A percentile compares a stretch with the other conserved stretches of the same genome.
Evolutionary conservation across 35 echinoderm and acorn worm species (phyloP).

Genomic region (Apostichopus parvimensis): DNA sequence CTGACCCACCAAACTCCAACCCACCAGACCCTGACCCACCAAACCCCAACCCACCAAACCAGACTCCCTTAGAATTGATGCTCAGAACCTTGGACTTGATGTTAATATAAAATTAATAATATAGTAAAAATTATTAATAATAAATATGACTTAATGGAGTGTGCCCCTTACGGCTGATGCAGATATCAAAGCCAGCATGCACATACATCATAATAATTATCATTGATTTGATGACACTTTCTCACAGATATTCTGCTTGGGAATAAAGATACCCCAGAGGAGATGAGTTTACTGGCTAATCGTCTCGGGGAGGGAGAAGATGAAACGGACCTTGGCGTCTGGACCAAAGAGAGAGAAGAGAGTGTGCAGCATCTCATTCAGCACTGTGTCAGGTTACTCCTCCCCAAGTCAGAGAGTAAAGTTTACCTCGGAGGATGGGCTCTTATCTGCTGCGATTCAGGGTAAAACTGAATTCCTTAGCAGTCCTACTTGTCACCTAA

Average conservation of each 20-base stretch:
- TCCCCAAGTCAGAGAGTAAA: conserved; percentile 85
- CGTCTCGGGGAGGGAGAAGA: conserved; percentile 51
- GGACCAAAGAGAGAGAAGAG: conserved; percentile 89
- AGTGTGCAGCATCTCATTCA: conserved; percentile 84
- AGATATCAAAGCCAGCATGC: no score
- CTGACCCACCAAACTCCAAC: no score
- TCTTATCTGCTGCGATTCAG: conserved; percentile 90
- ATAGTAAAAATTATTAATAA: no score
- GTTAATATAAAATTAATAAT: no score
- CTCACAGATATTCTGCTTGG: conserved; percentile 84
- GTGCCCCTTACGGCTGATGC: no score
- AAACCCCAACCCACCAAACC: no score
- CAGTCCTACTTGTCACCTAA: no score
- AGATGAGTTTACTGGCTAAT: conserved; percentile 71
- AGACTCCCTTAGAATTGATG: no score
- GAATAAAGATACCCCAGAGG: conserved; percentile 78
- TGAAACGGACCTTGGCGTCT: conserved; percentile 66
- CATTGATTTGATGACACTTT: not conserved
- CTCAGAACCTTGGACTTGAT: no score
- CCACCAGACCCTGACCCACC: no score
- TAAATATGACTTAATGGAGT: no score
- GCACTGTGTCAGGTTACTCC: conserved; percentile 79
- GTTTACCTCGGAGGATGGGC: conserved; percentile 93
- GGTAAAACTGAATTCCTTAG: conserved; percentile 46
- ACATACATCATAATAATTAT: no score